Evolutionary conservation across 2,113 vertebrate genomes (phyloP).

Genomic region (Leptodactylus fuscus): DNA sequence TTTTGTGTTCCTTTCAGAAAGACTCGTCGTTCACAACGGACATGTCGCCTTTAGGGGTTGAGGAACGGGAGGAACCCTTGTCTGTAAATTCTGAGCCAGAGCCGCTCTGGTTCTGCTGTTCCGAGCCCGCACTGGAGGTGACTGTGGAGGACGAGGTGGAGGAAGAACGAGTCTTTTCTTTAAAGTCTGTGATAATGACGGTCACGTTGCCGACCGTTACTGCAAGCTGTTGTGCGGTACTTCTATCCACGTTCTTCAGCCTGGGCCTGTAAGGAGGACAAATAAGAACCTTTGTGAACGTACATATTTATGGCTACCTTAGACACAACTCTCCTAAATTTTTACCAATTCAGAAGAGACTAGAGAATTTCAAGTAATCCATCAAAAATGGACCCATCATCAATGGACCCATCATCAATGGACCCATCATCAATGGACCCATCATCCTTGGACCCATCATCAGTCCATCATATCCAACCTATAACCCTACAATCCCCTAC

Average conservation of each 20-base stretch:
- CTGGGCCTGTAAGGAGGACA: constrained; percentile 83
- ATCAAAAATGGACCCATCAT: too few relatives aligned
- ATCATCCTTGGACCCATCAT: too few relatives aligned
- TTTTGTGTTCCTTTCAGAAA: constrained; percentile 83
- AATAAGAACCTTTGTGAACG: not conserved
- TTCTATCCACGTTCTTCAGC: constrained; percentile 98
- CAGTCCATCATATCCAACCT: too few relatives aligned
- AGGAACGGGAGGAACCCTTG: constrained; percentile 97
- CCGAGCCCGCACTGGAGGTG: constrained; percentile 95
- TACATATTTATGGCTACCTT: not conserved
- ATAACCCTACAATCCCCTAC: too few relatives aligned
- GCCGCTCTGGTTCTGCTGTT: constrained; percentile 98
- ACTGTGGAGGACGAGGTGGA: constrained; percentile 98
- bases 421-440: too few relatives aligned
- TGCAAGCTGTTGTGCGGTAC: constrained; percentile 96
- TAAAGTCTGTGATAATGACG: constrained; percentile 99
- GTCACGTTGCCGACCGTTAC: constrained; percentile 98
- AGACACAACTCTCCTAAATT: not conserved
- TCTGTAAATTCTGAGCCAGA: constrained; percentile 99
- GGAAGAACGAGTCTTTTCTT: constrained; percentile 98
- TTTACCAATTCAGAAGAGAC: not conserved
- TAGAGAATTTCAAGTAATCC: too few relatives aligned
- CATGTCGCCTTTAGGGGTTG: constrained; percentile 96
- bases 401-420: too few relatives aligned
- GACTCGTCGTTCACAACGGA: constrained; percentile 95